Evolutionary conservation across 1,140 invertebrate species (phyloP), one percentile per base, ranked within the genome.

Genomic region (Daktulosphaira vitifoliae): DNA sequence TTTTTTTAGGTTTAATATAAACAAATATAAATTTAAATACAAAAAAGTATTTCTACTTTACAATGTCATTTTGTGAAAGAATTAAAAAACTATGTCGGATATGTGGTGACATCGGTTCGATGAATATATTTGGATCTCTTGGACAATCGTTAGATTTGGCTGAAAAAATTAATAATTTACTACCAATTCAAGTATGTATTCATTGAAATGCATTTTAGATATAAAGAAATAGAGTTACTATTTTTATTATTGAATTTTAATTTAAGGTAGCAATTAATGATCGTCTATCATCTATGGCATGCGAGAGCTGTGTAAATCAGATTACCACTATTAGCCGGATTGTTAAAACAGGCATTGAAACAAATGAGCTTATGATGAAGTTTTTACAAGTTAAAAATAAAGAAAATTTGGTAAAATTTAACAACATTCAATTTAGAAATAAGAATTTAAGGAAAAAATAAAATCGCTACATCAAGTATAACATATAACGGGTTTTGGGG

Each of bases 71-170:
- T 11, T 46, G 20, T 22, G 56, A 62, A 8, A 62, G 16, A 7
- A 62, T 62, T 48, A 22, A 25, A 22, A 62, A 62, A 62, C 42
- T 62, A 29, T 62, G 56, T 18, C 56, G 56, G 20, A 62, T 62
- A 20, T 62, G 56, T 22, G 56, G 56, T 33, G 42, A 62, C 29
- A 25, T 48, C 5, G 56, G 56, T 22, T 46, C 56, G 3, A 62
- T 62, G 20, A 29, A 62, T 33, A 62, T 62, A 62, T 62, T 46
- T 62, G 56, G 56, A 62, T 62, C 42, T 15, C 8, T 62, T 3
- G 56, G 56, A 33, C 56, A 62, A 9, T 62, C 42, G 15, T 33
- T 48, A 3, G 42, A 62, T 33, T 20, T 62, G 29, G 25, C 56
- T 33, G 56, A 62, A 46, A 62, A 62, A 15, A 62, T 62, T n/a